These are phyloP conservation scores for Campylomormyrus tamandua DNA, from an alignment of 2,113 vertebrate species.

Conservation along the genomic window DNA sequence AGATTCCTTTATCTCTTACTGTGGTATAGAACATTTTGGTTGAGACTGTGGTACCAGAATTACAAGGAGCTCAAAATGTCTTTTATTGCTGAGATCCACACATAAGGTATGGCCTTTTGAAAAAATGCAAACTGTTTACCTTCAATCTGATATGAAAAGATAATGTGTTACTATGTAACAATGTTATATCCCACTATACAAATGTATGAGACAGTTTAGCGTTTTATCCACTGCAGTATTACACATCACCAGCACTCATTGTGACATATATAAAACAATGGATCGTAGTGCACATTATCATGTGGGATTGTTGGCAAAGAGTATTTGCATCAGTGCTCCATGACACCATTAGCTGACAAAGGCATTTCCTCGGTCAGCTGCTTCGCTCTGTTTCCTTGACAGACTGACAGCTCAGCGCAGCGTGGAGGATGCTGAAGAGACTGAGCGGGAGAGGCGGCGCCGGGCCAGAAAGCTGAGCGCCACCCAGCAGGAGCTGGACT, in stretches of 20 bases:
- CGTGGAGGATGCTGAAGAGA: constrained; percentile 78
- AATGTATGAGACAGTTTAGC: not conserved
- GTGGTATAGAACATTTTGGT: not conserved
- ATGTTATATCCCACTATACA: not conserved
- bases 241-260: not conserved
- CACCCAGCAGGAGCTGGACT: constrained; percentile 17
- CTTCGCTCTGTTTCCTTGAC: not conserved
- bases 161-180: not conserved
- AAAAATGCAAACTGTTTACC: not conserved
- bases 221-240: not conserved
- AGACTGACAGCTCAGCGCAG: constrained; percentile 82
- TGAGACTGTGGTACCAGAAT: not conserved
- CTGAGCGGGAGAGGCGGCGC: constrained; percentile 63
- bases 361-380: not conserved
- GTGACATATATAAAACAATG: not conserved
- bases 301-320: not conserved
- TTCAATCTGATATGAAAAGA: not conserved
- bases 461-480: constrained; percentile 55
- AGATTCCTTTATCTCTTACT: not conserved
- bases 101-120: not conserved
- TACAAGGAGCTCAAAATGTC: not conserved
- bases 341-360: not conserved
- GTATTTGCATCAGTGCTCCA: not conserved
- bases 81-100: not conserved
- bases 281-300: not conserved